Evolutionary conservation across 2,113 vertebrate species (phyloP).

Genomic region (Rutilus rutilus): DNA sequence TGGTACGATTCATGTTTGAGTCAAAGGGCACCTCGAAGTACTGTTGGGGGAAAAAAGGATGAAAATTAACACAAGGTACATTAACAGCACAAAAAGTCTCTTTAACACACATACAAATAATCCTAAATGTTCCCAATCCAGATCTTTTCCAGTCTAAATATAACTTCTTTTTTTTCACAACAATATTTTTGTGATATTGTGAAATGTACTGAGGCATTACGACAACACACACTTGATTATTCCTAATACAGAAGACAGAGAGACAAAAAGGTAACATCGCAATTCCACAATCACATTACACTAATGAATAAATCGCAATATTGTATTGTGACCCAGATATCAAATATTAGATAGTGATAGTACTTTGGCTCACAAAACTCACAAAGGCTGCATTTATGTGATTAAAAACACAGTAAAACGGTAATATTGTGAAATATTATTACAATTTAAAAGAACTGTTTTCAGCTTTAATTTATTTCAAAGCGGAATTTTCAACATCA

Average conservation of each 20-base stretch:
- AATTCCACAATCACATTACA: not conserved
- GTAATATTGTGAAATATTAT: no score
- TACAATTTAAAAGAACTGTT: no score
- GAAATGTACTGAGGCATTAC: not conserved
- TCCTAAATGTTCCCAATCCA: not conserved
- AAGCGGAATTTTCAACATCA: no score
- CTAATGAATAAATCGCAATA: not conserved
- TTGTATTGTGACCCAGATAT: not conserved
- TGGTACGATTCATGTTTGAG: constrained; percentile 99
- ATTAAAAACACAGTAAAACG: no score
- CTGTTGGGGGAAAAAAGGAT: constrained; percentile 74
- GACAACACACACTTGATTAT: not conserved
- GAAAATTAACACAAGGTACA: constrained; percentile 48
- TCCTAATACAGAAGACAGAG: not conserved
- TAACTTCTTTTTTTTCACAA: not conserved
- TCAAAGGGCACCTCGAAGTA: constrained; percentile 99
- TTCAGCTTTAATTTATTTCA: no score
- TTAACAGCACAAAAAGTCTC: not conserved
- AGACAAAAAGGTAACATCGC: not conserved
- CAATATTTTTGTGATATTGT: not conserved
- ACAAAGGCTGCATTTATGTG: no score
- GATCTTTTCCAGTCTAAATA: not conserved
- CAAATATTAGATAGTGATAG: not conserved
- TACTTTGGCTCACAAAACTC: no score
- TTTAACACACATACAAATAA: no score